A percentile compares a stretch with the other conserved stretches of the same genome.
Evolutionary conservation across 2,797 vertebrate species (phyloP).

Genomic region (Prunella strophiata): DNA sequence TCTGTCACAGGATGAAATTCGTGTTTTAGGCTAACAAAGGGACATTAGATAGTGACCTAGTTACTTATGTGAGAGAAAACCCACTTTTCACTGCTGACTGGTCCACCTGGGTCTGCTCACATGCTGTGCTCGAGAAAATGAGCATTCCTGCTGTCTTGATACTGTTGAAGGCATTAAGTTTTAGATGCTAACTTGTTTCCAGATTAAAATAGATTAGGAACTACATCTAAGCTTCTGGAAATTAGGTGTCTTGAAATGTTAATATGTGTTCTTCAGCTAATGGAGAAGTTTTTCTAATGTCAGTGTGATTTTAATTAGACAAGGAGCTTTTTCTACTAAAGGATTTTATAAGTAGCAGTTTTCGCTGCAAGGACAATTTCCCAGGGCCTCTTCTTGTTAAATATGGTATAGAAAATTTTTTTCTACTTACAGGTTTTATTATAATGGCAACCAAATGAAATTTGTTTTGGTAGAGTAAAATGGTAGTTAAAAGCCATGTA

Average conservation of each 20-base stretch:
- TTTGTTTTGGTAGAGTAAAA: neutral
- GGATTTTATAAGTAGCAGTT: neutral
- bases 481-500: neutral
- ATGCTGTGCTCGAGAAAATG: neutral
- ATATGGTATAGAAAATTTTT: neutral
- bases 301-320: neutral
- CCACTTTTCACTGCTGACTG: neutral
- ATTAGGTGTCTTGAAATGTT: neutral
- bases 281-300: neutral
- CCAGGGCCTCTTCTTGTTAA: neutral
- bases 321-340: neutral
- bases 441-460: neutral
- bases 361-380: neutral
- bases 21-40: neutral
- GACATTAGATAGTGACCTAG: neutral
- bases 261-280: neutral
- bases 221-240: neutral
- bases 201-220: neutral
- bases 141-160: neutral
- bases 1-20: neutral
- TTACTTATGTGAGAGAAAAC: conserved; percentile 23
- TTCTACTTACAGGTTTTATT: neutral
- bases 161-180: neutral
- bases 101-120: neutral
- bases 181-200: neutral